phyloP scores from a whole-genome alignment of 2,113 vertebrate species.

The human (Homo sapiens) region GRCh38 chr2:148528001-148528500 shows the following conservation, averaged over 20 bases:
- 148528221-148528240: neutral
- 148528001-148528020: neutral
- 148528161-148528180: accelerated
- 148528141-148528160: neutral
- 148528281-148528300: neutral
- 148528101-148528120: neutral
- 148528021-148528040: neutral
- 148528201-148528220: neutral
- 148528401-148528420: neutral
- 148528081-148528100: neutral
- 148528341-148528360: neutral
- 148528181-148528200: neutral
- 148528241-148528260: neutral
- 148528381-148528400: neutral
- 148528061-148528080: neutral
- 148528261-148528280: neutral
- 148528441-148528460: neutral
- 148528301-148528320: neutral
- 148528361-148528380: neutral
- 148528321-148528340: neutral
- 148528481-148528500: neutral
- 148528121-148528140: neutral
- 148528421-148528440: neutral
- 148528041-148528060: neutral
- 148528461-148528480: conserved; percentile 30